Percentiles rank a stretch among this genome's conserved stretches.
These are phyloP conservation scores for Tenualosa ilisha DNA, from an alignment of 2,797 vertebrate species.

Conservation along the genomic window DNA sequence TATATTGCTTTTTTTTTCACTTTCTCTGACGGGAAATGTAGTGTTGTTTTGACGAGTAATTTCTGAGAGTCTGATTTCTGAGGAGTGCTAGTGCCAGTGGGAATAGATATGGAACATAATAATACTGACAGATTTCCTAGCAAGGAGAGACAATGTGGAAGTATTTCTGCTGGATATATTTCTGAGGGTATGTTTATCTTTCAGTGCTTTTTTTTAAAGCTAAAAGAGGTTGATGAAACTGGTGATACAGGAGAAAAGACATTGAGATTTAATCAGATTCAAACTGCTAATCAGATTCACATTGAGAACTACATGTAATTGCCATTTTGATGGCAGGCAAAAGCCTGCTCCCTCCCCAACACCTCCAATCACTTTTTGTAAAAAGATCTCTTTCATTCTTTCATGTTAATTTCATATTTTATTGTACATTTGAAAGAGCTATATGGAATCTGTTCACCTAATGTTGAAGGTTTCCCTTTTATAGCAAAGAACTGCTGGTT, in stretches of 20 bases:
- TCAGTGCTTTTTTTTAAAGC: not conserved
- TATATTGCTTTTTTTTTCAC: not conserved
- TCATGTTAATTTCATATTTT: not conserved
- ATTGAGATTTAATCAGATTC: not conserved
- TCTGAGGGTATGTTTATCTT: not conserved
- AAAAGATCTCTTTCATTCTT: not conserved
- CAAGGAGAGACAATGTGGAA: not conserved
- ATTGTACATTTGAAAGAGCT: not conserved
- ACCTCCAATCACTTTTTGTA: not conserved
- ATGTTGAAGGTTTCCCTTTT: not conserved
- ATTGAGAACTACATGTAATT: not conserved
- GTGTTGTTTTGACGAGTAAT: not conserved
- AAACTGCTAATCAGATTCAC: not conserved
- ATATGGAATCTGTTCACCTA: not conserved
- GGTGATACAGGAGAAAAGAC: not conserved
- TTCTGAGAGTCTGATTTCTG: too few species aligned
- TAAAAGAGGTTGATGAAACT: constrained; percentile 8
- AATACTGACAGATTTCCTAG: not conserved
- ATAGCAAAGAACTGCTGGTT: constrained; percentile 1
- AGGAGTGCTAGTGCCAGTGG: constrained; percentile 1
- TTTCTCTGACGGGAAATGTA: constrained; percentile 10
- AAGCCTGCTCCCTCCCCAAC: not conserved
- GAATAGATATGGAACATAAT: constrained; percentile 2
- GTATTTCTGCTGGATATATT: not conserved
- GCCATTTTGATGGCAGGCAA: not conserved